Conservation (phyloP, 2,113 vertebrate genomes). For the Alosa alosa region DNA sequence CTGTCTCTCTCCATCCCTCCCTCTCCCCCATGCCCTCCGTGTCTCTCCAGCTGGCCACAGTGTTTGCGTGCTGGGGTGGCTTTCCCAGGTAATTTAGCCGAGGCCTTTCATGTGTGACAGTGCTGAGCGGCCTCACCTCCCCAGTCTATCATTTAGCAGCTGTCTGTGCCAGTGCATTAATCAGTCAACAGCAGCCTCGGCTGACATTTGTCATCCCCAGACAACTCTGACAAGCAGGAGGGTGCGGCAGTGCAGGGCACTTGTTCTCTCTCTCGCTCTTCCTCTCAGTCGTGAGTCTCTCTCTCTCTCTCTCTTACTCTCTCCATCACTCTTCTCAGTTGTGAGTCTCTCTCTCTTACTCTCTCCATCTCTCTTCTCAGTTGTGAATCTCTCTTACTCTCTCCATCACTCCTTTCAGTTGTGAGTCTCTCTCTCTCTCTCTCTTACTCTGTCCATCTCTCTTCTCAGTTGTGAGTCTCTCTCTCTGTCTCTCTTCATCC, state of each 20-base stretch:
- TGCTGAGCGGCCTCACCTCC: constrained; percentile 19
- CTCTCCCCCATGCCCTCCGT: not conserved
- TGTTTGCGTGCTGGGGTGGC: constrained; percentile 7
- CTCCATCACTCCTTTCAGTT: too few relatives aligned
- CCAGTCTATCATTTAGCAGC: constrained; percentile 37
- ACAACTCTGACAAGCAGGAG: constrained; percentile 33
- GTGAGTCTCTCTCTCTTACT: not conserved
- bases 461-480: not conserved
- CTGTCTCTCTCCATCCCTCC: not conserved
- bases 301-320: constrained; percentile 25
- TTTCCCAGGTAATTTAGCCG: constrained; percentile 34
- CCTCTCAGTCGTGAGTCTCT: not conserved
- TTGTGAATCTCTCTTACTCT: not conserved
- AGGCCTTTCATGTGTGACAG: constrained; percentile 31
- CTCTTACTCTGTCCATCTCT: not conserved
- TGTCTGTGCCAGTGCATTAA: constrained; percentile 33
- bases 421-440: constrained; percentile 17
- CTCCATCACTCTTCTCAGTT: constrained; percentile 17
- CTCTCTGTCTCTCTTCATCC: not conserved
- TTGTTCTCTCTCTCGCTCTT: not conserved
- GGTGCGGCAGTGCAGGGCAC: not conserved
- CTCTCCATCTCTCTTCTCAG: not conserved
- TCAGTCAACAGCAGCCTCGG: constrained; percentile 32
- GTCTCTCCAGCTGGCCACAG: not conserved
- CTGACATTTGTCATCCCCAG: constrained; percentile 39